Conservation (phyloP, 2,797 vertebrate species). For the Borostomias antarcticus region DNA sequence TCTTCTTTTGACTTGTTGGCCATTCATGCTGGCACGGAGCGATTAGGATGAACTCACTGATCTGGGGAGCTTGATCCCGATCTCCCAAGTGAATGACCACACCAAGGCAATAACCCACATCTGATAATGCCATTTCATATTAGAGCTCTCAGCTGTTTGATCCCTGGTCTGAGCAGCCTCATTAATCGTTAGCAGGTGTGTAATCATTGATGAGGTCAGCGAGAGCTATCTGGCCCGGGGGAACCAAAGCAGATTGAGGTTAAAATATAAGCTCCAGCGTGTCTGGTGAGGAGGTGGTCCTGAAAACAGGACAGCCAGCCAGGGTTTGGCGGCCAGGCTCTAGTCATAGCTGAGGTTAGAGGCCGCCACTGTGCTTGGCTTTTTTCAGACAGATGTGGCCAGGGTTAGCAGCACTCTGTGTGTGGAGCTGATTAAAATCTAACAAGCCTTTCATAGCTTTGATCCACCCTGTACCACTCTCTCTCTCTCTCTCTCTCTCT, state of each 20-base stretch:
- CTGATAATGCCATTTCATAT: conserved; percentile 59
- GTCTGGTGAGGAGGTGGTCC: conserved; percentile 51
- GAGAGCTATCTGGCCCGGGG: conserved; percentile 22
- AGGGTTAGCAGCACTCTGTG: conserved; percentile 34
- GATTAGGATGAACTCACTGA: conserved; percentile 47
- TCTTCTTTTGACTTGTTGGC: background rate
- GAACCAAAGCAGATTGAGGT: conserved; percentile 47
- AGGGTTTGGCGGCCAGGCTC: conserved; percentile 32
- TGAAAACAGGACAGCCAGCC: conserved; percentile 36
- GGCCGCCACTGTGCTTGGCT: conserved; percentile 37
- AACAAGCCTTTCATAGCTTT: conserved; percentile 56
- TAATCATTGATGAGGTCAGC: conserved; percentile 38
- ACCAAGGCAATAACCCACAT: conserved; percentile 52
- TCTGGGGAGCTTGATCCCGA: conserved; percentile 38
- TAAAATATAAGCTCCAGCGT: conserved; percentile 39
- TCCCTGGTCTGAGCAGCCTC: conserved; percentile 41
- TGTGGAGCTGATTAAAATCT: conserved; percentile 54
- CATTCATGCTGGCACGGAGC: background rate
- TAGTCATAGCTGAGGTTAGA: conserved; percentile 41
- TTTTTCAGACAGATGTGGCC: conserved; percentile 57
- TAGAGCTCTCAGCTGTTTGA: conserved; percentile 38
- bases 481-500: conserved; percentile 3
- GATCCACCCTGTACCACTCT: conserved; percentile 45
- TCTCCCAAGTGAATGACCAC: conserved; percentile 44
- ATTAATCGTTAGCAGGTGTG: conserved; percentile 61